Base-by-base conservation (phyloP, 2,113 vertebrate species). In the Pedionomus torquatus region DNA sequence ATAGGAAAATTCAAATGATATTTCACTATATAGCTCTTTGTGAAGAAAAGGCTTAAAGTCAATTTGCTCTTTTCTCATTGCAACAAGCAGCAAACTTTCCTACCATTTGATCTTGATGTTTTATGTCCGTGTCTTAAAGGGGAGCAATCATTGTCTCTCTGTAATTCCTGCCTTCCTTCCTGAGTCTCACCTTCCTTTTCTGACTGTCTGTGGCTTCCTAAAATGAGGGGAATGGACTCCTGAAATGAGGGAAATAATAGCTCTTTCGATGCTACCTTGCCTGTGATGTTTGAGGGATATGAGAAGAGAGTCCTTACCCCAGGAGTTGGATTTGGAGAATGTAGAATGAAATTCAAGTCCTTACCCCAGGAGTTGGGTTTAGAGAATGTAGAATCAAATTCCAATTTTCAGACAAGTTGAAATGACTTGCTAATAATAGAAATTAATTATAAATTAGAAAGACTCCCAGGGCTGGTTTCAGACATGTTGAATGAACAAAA, bases 371-470 rank as follows among this genome's bases (percentile, higher is more conserved):
- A 94, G 63, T 84, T 85, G 72, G 41, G 57, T 95, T 90, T 70
- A 77, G 58, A 60, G 43, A 83, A 7, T 44, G 19, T 79, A 85
- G 58, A 94, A 90, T 78, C 60, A 91, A 95, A 91, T 77, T 90
- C 77, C 51, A 30, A 54, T 89, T 95, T 91, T 35, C 44, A 94
- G 80, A 81, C 20, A 79, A 75, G 48, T 26, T 87, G 69, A 94
- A 95, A 94, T 94, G 10, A 81, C 83, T 95, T 94, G 23, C 80
- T 96, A 97, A 94, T 89, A 96, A 94, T 92, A 95, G 93, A 94
- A 95, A 96, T 92, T 89, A 96, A 94, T 97, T 95, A 95, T 75
- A 89, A 97, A 95, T 87, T 86, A 89, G 46, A 89, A 96, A 89
- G 68, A 66, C 25, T 96, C 72, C 43, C 76, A 92, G 83, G 58